phyloP scores from a whole-genome alignment of 2,888 invertebrate genomes.

The Entomobrya proxima region DNA sequence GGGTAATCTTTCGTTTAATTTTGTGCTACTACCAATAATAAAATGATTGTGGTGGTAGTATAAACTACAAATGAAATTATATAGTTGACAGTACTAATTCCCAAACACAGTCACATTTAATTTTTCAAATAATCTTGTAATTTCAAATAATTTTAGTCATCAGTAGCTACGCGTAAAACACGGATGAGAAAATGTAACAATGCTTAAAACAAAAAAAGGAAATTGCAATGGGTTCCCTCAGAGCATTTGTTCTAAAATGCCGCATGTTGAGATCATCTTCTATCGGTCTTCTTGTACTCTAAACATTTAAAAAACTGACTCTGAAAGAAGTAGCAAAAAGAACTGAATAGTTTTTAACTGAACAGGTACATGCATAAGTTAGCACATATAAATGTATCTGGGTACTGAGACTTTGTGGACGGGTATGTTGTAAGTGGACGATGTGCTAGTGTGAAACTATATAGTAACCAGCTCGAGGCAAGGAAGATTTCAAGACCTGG shows the following conservation, averaged over 20 bases:
- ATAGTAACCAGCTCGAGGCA: constrained; percentile 56
- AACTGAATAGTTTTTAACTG: neutral
- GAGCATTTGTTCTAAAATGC: neutral
- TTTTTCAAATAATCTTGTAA: too few relatives aligned
- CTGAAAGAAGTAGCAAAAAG: neutral
- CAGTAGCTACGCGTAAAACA: too few relatives aligned
- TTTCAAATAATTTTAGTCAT: too few relatives aligned
- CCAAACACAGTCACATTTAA: too few relatives aligned
- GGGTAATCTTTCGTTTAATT: constrained; percentile 6
- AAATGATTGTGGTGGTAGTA: too few relatives aligned
- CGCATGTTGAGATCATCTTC: constrained; percentile 55
- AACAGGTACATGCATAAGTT: neutral
- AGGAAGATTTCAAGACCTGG: constrained; percentile 53
- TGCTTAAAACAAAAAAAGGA: neutral
- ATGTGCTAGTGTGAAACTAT: neutral
- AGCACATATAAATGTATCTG: neutral
- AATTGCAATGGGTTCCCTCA: neutral
- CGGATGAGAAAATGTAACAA: neutral
- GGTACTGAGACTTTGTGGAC: neutral
- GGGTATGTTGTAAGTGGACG: neutral
- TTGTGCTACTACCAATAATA: too few relatives aligned
- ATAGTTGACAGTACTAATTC: too few relatives aligned
- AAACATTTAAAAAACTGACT: neutral
- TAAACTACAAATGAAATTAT: too few relatives aligned
- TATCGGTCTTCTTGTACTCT: neutral